A percentile compares a stretch with the other conserved stretches of the same genome.
phyloP scores from a whole-genome alignment of 2,797 vertebrate genomes.

The Diplodus puntazzo region DNA sequence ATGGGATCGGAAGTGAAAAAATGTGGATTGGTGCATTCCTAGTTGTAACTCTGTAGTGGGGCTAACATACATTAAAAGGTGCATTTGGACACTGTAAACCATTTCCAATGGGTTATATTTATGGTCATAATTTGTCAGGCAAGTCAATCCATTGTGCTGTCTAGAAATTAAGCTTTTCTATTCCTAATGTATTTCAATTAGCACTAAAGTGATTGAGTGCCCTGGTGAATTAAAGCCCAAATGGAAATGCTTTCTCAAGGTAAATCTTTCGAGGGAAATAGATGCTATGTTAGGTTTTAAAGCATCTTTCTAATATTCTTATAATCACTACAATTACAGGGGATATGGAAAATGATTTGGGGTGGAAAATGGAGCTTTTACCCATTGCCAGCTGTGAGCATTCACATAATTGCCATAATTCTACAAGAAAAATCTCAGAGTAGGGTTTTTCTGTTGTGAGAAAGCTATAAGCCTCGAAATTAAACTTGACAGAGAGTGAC shows the following conservation, averaged over 20 bases:
- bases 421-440: constrained; percentile 53
- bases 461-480: constrained; percentile 64
- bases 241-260: constrained; percentile 75
- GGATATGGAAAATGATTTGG: constrained; percentile 64
- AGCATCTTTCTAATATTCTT: constrained; percentile 70
- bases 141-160: constrained; percentile 64
- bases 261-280: constrained; percentile 68
- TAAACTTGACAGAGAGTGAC: constrained; percentile 69
- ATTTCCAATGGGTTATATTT: constrained; percentile 64
- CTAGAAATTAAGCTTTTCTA: constrained; percentile 72
- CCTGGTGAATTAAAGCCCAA: constrained; percentile 72
- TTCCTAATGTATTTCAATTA: constrained; percentile 79
- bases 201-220: constrained; percentile 75
- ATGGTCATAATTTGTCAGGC: constrained; percentile 51
- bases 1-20: too few relatives aligned
- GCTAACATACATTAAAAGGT: constrained; percentile 44
- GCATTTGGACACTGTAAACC: constrained; percentile 51
- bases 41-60: constrained; percentile 12
- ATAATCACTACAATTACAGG: constrained; percentile 72
- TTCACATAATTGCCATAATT: constrained; percentile 71
- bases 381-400: constrained; percentile 50
- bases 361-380: constrained; percentile 71
- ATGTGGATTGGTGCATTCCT: too few relatives aligned
- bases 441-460: constrained; percentile 64
- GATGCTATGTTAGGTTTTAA: constrained; percentile 71